These are phyloP conservation scores for Noctilio leporinus DNA, from an alignment of 2,113 vertebrate genomes.

Conservation along the genomic window DNA sequence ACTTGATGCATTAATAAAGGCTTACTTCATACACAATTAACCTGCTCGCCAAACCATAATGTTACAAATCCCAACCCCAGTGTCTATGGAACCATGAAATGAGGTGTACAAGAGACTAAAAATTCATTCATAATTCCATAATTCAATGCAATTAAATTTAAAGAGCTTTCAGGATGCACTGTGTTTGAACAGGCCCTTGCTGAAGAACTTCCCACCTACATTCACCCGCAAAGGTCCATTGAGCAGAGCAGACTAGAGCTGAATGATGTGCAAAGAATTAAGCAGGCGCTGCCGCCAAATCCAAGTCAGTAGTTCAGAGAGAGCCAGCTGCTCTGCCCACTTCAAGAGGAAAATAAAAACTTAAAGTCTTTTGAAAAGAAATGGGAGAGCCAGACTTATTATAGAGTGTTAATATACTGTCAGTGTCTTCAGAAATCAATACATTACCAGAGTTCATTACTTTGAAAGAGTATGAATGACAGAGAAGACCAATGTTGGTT, in stretches of 20 bases:
- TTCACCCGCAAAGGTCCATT: not conserved
- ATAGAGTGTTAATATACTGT: not conserved
- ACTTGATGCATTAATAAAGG: not conserved
- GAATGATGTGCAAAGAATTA: not conserved
- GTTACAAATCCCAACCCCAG: not conserved
- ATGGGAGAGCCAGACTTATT: not conserved
- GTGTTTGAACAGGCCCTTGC: not conserved
- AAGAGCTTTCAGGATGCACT: not conserved
- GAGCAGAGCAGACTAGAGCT: not conserved
- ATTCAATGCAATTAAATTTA: no score
- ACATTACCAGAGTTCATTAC: not conserved
- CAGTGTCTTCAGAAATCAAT: not conserved
- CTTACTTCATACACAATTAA: not conserved
- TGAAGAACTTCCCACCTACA: not conserved
- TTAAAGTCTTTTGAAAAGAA: not conserved
- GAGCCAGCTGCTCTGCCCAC: not conserved
- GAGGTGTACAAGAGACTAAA: not conserved
- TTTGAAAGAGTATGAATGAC: conserved; percentile 8
- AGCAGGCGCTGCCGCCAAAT: not conserved
- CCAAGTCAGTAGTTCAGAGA: not conserved
- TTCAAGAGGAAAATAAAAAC: not conserved
- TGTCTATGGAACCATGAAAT: not conserved
- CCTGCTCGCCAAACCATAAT: not conserved
- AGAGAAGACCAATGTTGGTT: not conserved
- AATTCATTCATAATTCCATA: not conserved